phyloP scores from a whole-genome alignment of 2,113 vertebrate species.

The Ptilorrhoa leucosticta region DNA sequence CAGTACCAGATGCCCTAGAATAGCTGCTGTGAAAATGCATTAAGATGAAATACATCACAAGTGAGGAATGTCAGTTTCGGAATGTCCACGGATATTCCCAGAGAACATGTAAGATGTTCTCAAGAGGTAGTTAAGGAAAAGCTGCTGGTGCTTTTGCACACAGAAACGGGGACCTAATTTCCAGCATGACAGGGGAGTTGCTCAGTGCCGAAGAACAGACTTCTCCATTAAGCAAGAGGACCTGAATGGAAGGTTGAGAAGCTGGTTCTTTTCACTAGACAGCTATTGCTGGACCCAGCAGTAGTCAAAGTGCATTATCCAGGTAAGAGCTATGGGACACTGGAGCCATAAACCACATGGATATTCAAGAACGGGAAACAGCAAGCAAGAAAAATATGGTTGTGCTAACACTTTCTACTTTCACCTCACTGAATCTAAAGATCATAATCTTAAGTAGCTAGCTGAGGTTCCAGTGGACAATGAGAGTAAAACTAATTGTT shows the following conservation, averaged over 20 bases:
- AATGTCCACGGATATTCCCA: background rate
- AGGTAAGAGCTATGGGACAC: background rate
- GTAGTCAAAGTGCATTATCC: background rate
- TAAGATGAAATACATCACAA: background rate
- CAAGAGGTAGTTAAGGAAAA: background rate
- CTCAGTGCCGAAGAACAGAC: background rate
- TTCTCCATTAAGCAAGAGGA: background rate
- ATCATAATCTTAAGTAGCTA: background rate
- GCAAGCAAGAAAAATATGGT: background rate
- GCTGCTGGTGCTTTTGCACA: background rate
- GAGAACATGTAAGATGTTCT: accelerated
- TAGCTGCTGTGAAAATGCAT: background rate
- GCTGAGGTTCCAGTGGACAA: background rate
- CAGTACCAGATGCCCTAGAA: background rate
- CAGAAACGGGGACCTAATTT: background rate
- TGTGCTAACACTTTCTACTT: background rate
- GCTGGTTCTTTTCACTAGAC: background rate
- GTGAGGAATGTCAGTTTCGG: background rate
- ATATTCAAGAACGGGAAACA: background rate
- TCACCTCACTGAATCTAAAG: background rate
- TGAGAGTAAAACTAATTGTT: background rate
- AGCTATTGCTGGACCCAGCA: background rate
- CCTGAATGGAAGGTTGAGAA: background rate
- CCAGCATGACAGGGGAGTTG: accelerated
- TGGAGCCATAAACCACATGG: background rate